A percentile compares a stretch with the other conserved stretches of the same genome.
Evolutionary conservation across 2,888 invertebrate genomes (phyloP).

Genomic region (Drosophila borealis): DNA sequence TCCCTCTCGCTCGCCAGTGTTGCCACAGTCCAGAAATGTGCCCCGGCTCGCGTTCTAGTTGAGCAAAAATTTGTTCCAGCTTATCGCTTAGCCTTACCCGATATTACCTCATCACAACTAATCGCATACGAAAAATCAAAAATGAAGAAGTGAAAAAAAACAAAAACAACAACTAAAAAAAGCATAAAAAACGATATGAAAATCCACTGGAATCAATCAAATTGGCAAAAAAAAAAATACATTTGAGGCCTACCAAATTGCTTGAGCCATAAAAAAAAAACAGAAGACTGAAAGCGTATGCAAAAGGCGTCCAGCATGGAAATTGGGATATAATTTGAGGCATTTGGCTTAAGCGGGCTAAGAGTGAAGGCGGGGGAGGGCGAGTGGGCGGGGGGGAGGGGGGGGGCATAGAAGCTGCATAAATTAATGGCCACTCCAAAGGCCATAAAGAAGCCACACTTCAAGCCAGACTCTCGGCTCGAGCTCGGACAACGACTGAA

Average conservation of each 20-base stretch:
- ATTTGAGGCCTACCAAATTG: constrained; percentile 34
- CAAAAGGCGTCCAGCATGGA: constrained; percentile 33
- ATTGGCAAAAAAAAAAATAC: constrained; percentile 14
- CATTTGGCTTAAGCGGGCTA: background rate
- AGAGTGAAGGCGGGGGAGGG: background rate
- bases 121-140: constrained; percentile 26
- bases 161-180: background rate
- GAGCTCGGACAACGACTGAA: constrained; percentile 27
- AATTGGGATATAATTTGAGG: constrained; percentile 8
- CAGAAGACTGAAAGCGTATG: constrained; percentile 23
- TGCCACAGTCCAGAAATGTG: constrained; percentile 4
- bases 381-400: background rate
- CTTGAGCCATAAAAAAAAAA: constrained; percentile 12
- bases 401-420: constrained; percentile 51
- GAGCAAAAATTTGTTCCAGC: constrained; percentile 32
- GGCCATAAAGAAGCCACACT: constrained; percentile 42
- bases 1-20: background rate
- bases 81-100: constrained; percentile 37
- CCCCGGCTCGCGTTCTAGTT: background rate
- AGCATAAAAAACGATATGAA: constrained; percentile 18
- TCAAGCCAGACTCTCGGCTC: constrained; percentile 25
- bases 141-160: constrained; percentile 2
- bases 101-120: constrained; percentile 55
- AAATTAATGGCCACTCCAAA: constrained; percentile 59
- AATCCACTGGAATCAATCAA: constrained; percentile 47